Evolutionary conservation across 2,113 vertebrate species (phyloP).

Genomic region (Psittacus erithacus): DNA sequence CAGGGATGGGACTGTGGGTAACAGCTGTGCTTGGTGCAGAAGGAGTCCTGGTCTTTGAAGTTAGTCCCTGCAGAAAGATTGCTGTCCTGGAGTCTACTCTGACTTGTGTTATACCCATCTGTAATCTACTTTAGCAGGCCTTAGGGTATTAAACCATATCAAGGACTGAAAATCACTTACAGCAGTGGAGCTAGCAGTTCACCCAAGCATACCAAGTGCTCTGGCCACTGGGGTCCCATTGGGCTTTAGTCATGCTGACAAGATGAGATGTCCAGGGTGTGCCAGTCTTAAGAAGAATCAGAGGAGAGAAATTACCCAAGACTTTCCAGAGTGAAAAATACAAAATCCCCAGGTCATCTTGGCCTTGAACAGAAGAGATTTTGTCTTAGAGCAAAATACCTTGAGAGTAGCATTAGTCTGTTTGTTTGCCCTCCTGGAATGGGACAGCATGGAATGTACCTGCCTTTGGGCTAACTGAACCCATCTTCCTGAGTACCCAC

Average conservation of each 20-base stretch:
- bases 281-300: background rate
- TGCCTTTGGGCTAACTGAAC: background rate
- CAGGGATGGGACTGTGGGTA: background rate
- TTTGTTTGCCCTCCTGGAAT: background rate
- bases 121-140: slow-evolving; percentile 52
- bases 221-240: background rate
- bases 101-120: background rate
- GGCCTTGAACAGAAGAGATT: background rate
- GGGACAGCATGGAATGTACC: background rate
- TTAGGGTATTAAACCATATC: slow-evolving; percentile 18
- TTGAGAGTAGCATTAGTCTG: background rate
- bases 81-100: slow-evolving; percentile 22
- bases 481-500: background rate
- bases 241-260: background rate
- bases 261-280: background rate
- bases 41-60: background rate
- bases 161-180: background rate
- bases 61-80: background rate
- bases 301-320: background rate
- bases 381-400: background rate
- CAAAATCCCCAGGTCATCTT: background rate
- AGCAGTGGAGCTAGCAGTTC: background rate
- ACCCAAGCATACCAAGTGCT: background rate
- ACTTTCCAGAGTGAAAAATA: background rate
- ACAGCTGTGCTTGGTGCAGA: background rate